Evolutionary conservation across 2,113 vertebrate genomes (phyloP), one percentile per base, ranked within the genome.

Genomic region (Neolamprologus longior): DNA sequence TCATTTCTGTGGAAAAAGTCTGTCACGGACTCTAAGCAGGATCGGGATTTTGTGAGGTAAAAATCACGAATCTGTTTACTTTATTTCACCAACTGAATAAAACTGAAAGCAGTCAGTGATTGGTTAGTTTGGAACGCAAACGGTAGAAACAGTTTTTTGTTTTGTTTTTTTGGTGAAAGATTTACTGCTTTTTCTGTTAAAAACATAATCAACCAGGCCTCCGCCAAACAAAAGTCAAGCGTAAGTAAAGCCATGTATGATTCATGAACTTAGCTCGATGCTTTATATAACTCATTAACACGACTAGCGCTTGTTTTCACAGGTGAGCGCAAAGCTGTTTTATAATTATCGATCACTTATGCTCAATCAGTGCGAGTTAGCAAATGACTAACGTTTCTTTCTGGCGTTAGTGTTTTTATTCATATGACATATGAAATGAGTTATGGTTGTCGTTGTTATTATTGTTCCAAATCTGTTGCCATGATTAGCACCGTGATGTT

Each of bases 11-110:
- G 13, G 55, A 24, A 35, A 89, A 82, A 88, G 45, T 6, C 53
- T 63, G 28, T 53, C 6, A 73, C 17, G 31, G 61, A 81, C 31
- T 40, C 71, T 58, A 35, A 6, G 17, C 5, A 79, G 81, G 80
- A 93, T 33, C 21, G 13, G 83, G 19, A 84, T 85, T 87, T 66
- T 31, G 42, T 21, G 17, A 17, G 92, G 89, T 94, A 91, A 92
- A 92, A 89, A 33, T 47, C 2, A 15, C 42, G 15, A 8, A 37
- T 68, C 11, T 19, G 2, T 9, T 78, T 35, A 17, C 50, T 66
- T 78, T n/a, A 21, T 37, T 10, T 31, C 4, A 63, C 13, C 17
- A 10, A 24, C 17, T 55, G 21, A 89, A 50, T 7, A 17, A 9
- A 61, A 76, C 7, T 17, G 7, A 71, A 78, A 24, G 14, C 24